Conservation (phyloP, 2,888 invertebrate genomes). For the Nephrotoma guestfalica region DNA sequence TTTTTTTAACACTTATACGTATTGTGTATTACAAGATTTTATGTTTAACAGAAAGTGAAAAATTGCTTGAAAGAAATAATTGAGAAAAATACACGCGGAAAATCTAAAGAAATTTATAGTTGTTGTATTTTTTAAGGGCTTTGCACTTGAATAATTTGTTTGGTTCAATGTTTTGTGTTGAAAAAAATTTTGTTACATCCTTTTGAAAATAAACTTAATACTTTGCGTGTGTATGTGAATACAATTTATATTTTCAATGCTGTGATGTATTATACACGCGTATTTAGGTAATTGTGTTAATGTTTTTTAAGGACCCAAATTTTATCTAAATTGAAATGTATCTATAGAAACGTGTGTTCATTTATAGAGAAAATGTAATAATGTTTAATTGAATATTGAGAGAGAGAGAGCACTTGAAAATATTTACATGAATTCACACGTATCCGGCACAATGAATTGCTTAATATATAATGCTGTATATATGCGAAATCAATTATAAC, state of each 20-base stretch:
- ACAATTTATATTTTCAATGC: background rate
- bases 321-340: background rate
- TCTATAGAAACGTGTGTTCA: background rate
- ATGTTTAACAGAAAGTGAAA: background rate
- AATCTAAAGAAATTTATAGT: background rate
- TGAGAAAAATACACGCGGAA: background rate
- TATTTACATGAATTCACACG: background rate
- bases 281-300: background rate
- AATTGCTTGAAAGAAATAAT: background rate
- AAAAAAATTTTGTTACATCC: background rate
- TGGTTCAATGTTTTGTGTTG: background rate
- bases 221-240: background rate
- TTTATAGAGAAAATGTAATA: background rate
- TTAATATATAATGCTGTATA: background rate
- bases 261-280: background rate
- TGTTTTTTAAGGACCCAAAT: background rate
- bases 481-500: background rate
- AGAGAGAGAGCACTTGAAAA: background rate
- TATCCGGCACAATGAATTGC: background rate
- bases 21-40: background rate
- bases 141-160: background rate
- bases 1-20: background rate
- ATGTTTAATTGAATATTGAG: background rate
- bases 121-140: background rate
- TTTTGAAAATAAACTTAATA: background rate